Conservation (phyloP, 2,888 invertebrate genomes). For the Trichopria drosophilae region DNA sequence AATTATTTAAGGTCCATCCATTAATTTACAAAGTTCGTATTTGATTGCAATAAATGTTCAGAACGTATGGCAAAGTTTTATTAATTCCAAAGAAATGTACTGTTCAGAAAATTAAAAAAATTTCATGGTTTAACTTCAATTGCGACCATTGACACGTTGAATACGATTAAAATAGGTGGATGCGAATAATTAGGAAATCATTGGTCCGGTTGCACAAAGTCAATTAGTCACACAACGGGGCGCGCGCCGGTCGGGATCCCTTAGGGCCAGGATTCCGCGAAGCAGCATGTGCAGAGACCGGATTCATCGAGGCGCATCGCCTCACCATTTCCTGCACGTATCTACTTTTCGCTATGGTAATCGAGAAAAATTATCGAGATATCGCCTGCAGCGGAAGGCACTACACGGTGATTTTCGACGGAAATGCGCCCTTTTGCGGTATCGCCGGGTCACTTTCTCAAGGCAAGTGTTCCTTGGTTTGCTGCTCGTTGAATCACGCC, state of each 20-base stretch:
- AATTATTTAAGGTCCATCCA: too few species aligned
- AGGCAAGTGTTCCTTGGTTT: too few species aligned
- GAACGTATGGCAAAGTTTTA: too few species aligned
- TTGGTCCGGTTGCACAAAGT: conserved; percentile 37
- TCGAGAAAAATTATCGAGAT: conserved; percentile 40
- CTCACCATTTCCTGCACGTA: conserved; percentile 36
- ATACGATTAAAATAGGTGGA: conserved; percentile 40
- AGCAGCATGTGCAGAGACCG: conserved; percentile 15
- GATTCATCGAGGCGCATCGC: conserved; percentile 32
- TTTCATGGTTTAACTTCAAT: too few species aligned
- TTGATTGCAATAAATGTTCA: too few species aligned
- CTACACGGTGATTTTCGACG: conserved; percentile 30
- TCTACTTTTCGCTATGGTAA: conserved; percentile 11
- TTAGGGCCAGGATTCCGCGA: conserved; percentile 35
- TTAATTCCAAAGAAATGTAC: too few species aligned
- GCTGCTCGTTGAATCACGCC: too few species aligned
- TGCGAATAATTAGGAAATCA: conserved; percentile 48
- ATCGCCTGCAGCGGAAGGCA: conserved; percentile 30
- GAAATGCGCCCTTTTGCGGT: too few species aligned
- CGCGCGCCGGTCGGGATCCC: conserved; percentile 29
- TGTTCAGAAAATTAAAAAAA: too few species aligned
- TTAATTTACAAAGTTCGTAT: too few species aligned
- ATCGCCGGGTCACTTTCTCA: too few species aligned
- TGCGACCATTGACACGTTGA: too few species aligned
- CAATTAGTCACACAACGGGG: conserved; percentile 50